Conservation (phyloP, 1,140 invertebrate genomes). For the Streblospio benedicti region DNA sequence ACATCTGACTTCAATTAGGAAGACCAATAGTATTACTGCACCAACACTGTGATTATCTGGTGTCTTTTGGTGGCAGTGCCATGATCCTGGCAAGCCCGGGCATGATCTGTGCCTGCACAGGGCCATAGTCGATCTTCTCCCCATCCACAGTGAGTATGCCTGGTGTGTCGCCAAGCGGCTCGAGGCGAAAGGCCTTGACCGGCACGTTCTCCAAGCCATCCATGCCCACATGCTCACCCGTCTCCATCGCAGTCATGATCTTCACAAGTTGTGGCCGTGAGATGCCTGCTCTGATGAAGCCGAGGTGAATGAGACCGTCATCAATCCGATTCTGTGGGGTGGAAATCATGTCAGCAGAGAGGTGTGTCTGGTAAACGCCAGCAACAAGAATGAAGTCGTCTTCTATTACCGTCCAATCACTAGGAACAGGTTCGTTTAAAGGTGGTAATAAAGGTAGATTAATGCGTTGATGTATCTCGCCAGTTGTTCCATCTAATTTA, state of each 20-base stretch:
- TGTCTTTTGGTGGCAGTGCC: too few relatives aligned
- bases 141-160: constrained; percentile 85
- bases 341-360: constrained; percentile 73
- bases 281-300: constrained; percentile 65
- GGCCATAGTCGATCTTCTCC: constrained; percentile 68
- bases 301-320: constrained; percentile 83
- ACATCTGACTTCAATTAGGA: too few relatives aligned
- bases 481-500: too few relatives aligned
- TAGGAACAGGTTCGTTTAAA: constrained; percentile 63
- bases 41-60: too few relatives aligned
- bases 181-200: constrained; percentile 77
- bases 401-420: constrained; percentile 67
- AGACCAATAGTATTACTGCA: too few relatives aligned
- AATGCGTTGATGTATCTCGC: too few relatives aligned
- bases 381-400: constrained; percentile 82
- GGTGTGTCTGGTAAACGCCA: constrained; percentile 75
- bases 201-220: constrained; percentile 61
- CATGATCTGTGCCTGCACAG: constrained; percentile 76
- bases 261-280: constrained; percentile 3
- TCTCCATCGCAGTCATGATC: constrained; percentile 58
- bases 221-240: constrained; percentile 27
- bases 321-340: constrained; percentile 73
- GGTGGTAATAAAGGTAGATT: constrained; percentile 57
- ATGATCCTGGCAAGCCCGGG: constrained; percentile 66
- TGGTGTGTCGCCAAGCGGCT: constrained; percentile 57